Conservation (phyloP, 2,888 invertebrate genomes). For the Xylocampa areola region DNA sequence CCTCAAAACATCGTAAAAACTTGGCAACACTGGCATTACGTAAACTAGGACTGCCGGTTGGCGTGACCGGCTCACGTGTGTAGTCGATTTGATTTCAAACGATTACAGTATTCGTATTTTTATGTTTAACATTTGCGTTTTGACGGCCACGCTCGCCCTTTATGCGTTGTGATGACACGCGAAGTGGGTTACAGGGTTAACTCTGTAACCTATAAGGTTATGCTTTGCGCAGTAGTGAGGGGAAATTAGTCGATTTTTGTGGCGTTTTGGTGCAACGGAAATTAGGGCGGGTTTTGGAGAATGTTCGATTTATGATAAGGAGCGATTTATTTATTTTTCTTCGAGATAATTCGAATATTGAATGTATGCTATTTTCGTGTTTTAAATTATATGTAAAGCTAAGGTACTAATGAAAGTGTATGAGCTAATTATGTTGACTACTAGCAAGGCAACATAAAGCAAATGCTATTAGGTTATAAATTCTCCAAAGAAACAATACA, state of each 20-base stretch:
- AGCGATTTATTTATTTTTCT: too few species aligned
- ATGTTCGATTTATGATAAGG: neutral
- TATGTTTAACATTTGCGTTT: conserved; percentile 65
- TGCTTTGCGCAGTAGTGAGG: conserved; percentile 37
- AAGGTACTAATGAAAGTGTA: too few species aligned
- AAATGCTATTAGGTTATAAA: too few species aligned
- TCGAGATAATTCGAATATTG: too few species aligned
- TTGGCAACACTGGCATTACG: conserved; percentile 40
- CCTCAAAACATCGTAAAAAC: conserved; percentile 13
- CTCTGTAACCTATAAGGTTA: too few species aligned
- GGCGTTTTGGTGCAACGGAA: conserved; percentile 47
- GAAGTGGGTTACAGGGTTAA: conserved; percentile 48
- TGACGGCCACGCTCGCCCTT: conserved; percentile 34
- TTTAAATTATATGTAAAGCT: too few species aligned
- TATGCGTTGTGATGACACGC: conserved; percentile 50
- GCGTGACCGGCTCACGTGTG: conserved; percentile 68
- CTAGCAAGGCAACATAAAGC: too few species aligned
- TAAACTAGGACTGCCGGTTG: conserved; percentile 59
- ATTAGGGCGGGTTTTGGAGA: conserved; percentile 2
- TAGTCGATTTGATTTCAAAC: conserved; percentile 57
- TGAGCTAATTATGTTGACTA: too few species aligned
- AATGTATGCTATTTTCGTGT: too few species aligned
- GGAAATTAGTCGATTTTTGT: conserved; percentile 30
- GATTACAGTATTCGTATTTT: conserved; percentile 62
- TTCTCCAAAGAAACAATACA: too few species aligned